Evolutionary conservation across 2,797 vertebrate genomes (phyloP).

Genomic region (Enteromius mattozi): DNA sequence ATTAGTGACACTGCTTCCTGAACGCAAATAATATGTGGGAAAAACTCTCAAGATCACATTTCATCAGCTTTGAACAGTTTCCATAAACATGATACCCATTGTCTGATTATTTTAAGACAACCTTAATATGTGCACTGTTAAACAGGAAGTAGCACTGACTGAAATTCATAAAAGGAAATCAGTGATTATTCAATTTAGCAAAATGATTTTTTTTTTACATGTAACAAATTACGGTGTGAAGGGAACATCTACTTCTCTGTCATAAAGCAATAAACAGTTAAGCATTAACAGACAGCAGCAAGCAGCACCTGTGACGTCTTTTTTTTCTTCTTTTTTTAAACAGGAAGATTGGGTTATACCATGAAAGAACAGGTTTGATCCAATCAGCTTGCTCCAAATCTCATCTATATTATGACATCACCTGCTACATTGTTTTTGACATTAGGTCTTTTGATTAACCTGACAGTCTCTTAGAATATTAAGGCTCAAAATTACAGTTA

Average conservation of each 20-base stretch:
- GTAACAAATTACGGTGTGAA: neutral
- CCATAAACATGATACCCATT: neutral
- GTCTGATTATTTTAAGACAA: neutral
- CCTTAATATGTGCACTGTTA: too few species aligned
- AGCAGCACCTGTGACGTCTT: neutral
- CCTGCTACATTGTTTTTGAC: neutral
- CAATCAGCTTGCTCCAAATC: constrained; percentile 36
- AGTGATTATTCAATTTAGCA: neutral
- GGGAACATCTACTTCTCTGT: neutral
- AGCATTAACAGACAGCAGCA: constrained; percentile 19
- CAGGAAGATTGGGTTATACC: neutral
- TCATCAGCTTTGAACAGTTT: neutral
- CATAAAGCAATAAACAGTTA: constrained; percentile 43
- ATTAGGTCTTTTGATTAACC: neutral
- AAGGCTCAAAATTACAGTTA: neutral
- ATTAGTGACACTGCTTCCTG: neutral
- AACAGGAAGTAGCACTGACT: neutral
- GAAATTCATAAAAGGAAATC: neutral
- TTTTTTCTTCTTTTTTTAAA: constrained; percentile 6
- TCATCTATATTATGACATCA: constrained; percentile 24
- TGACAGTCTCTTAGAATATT: neutral
- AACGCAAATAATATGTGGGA: neutral
- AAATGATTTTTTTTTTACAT: neutral
- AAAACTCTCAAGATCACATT: neutral
- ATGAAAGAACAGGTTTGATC: neutral